Evolutionary conservation across 2,113 vertebrate species (phyloP).

Genomic region (Tyrannus savana): DNA sequence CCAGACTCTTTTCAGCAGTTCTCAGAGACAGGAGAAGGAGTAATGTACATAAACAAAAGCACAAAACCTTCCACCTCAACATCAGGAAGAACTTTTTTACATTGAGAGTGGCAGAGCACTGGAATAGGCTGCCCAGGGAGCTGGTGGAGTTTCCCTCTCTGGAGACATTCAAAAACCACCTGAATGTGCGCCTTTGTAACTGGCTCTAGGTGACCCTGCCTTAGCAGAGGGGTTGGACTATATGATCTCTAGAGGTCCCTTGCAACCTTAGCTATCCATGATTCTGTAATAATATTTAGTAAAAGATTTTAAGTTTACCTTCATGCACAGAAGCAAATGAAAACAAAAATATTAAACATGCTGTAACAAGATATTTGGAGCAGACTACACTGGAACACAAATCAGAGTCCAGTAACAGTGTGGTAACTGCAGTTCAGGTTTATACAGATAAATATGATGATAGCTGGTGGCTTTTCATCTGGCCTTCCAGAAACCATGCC

Average conservation of each 20-base stretch:
- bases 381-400: not conserved
- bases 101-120: not conserved
- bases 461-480: not conserved
- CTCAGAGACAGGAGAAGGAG: not conserved
- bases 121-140: not conserved
- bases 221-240: not conserved
- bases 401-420: not conserved
- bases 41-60: not conserved
- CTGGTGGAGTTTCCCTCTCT: rapidly evolving
- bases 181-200: not conserved
- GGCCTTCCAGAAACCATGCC: not conserved
- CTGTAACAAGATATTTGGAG: not conserved
- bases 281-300: not conserved
- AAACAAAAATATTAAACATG: not conserved
- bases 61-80: not conserved
- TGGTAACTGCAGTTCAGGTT: not conserved
- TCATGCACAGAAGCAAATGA: not conserved
- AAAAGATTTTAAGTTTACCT: not conserved
- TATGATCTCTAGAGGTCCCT: not conserved
- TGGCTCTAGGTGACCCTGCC: not conserved
- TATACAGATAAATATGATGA: not conserved
- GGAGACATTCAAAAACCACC: not conserved
- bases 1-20: not conserved
- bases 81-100: not conserved
- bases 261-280: not conserved